phyloP scores from a whole-genome alignment of 2,888 invertebrate species.

The Thyatira batis region DNA sequence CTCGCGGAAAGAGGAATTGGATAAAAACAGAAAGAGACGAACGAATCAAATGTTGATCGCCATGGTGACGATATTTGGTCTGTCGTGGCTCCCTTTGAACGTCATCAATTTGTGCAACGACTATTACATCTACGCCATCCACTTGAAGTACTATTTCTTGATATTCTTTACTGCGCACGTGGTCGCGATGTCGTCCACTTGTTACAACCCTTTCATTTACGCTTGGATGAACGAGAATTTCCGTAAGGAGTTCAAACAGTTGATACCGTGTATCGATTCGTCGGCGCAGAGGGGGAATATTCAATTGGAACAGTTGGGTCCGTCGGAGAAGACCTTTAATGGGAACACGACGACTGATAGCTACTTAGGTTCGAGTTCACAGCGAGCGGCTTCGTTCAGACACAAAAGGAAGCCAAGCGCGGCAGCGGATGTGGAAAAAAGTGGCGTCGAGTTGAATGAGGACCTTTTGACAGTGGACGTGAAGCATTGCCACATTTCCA shows the following conservation, averaged over 20 bases:
- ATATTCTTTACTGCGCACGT: slow-evolving; percentile 95
- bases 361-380: slow-evolving; percentile 81
- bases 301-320: slow-evolving; percentile 77
- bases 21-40: slow-evolving; percentile 93
- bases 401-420: slow-evolving; percentile 82
- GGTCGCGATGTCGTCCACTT: slow-evolving; percentile 97
- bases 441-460: slow-evolving; percentile 76
- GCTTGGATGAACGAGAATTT: slow-evolving; percentile 99
- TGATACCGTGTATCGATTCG: slow-evolving; percentile 85
- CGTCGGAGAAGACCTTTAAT: slow-evolving; percentile 87
- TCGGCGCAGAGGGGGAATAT: slow-evolving; percentile 69
- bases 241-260: slow-evolving; percentile 94
- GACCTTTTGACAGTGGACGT: slow-evolving; percentile 72
- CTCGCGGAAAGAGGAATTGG: slow-evolving; percentile 93
- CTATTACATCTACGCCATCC: slow-evolving; percentile 87
- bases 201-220: slow-evolving; percentile 98
- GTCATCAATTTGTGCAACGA: slow-evolving; percentile 93
- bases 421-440: slow-evolving; percentile 83
- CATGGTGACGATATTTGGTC: slow-evolving; percentile 97
- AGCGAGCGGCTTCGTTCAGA: slow-evolving; percentile 77
- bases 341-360: slow-evolving; percentile 89
- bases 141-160: slow-evolving; percentile 92
- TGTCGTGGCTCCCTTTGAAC: slow-evolving; percentile 98
- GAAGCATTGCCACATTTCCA: slow-evolving; percentile 77
- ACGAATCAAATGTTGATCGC: slow-evolving; percentile 98